Conservation (phyloP, 1,140 invertebrate species). For the Venturia canescens region DNA sequence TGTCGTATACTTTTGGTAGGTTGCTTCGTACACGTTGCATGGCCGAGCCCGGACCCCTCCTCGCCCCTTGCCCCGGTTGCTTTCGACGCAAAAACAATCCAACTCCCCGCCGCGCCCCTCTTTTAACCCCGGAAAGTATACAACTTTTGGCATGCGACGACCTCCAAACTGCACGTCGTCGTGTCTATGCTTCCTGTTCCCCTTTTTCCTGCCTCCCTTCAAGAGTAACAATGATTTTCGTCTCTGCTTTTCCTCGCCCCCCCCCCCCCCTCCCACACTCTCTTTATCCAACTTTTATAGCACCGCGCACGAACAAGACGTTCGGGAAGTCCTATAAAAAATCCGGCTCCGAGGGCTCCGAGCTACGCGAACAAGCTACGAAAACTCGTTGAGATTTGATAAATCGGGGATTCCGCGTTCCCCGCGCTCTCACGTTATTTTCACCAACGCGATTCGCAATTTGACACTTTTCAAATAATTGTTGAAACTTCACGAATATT, state of each 20-base stretch:
- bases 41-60: not conserved
- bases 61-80: not conserved
- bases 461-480: too few relatives aligned
- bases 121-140: not conserved
- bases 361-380: too few relatives aligned
- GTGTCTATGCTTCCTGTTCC: not conserved
- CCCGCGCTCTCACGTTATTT: too few relatives aligned
- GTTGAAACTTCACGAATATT: too few relatives aligned
- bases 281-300: not conserved
- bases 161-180: not conserved
- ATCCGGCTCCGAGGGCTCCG: too few relatives aligned
- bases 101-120: not conserved
- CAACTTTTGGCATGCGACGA: conserved; percentile 2
- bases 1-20: not conserved
- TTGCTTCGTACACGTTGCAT: not conserved
- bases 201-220: not conserved
- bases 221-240: conserved; percentile 7
- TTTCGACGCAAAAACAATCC: conserved; percentile 38
- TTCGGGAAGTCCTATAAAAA: too few relatives aligned
- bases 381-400: too few relatives aligned
- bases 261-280: not conserved
- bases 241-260: not conserved
- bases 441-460: too few relatives aligned
- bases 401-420: too few relatives aligned
- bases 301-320: too few relatives aligned